A percentile compares a stretch with the other conserved stretches of the same genome.
Evolutionary conservation across 2,888 invertebrate species (phyloP).

Genomic region (Tiliacea citrago): DNA sequence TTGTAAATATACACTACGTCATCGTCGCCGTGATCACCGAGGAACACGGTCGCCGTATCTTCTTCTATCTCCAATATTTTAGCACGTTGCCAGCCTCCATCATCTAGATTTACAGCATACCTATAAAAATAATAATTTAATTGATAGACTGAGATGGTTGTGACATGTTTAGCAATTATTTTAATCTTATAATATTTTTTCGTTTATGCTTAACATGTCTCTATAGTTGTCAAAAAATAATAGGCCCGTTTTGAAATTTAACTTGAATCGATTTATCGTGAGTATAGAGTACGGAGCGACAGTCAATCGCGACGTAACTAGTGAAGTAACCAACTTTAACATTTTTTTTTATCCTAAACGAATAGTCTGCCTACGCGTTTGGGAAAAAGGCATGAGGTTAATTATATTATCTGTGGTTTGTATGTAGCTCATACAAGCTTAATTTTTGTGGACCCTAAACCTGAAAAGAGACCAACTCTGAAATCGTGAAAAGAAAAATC

Average conservation of each 20-base stretch:
- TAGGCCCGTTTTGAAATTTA: no score
- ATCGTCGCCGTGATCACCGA: conserved; percentile 94
- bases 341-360: not conserved
- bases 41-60: conserved; percentile 90
- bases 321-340: no score
- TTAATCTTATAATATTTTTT: not conserved
- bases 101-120: conserved; percentile 86
- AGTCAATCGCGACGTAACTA: no score
- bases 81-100: conserved; percentile 89
- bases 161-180: conserved; percentile 8
- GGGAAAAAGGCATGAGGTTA: not conserved
- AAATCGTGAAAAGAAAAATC: not conserved
- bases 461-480: not conserved
- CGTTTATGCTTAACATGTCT: not conserved
- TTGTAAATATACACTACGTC: conserved; percentile 88
- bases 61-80: conserved; percentile 90
- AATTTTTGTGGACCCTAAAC: not conserved
- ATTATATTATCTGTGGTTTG: not conserved
- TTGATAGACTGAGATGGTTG: not conserved
- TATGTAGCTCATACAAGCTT: not conserved
- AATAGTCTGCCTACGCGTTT: not conserved
- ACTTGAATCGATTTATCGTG: no score
- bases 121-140: conserved; percentile 64
- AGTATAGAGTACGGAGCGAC: no score
- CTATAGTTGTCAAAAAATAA: no score